Percentiles rank a stretch among this genome's conserved stretches.
Evolutionary conservation across 2,113 vertebrate species (phyloP).

Genomic region (Dasyprocta punctata): DNA sequence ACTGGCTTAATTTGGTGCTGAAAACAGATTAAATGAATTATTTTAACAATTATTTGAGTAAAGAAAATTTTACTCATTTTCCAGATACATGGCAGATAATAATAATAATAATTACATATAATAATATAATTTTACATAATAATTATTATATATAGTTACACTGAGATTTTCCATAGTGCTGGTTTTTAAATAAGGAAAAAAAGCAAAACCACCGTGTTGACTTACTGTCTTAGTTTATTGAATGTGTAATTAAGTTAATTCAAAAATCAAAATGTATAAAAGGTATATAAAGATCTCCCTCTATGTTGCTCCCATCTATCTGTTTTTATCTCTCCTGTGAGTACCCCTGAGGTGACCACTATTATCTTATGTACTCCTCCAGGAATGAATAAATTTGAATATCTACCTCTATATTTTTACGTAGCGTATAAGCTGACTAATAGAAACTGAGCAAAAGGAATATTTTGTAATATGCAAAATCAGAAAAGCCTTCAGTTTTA

Average conservation of each 20-base stretch:
- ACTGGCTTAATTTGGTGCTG: constrained; percentile 1
- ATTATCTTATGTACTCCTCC: background rate
- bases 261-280: background rate
- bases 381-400: background rate
- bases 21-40: constrained; percentile 50
- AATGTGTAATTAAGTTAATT: constrained; percentile 31
- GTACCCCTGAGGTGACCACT: background rate
- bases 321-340: background rate
- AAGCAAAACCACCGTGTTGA: background rate
- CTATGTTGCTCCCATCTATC: background rate
- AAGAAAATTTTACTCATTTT: constrained; percentile 7
- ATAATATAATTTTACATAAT: background rate
- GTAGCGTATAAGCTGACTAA: background rate
- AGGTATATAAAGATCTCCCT: background rate
- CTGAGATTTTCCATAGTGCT: background rate
- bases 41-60: constrained; percentile 25
- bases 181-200: constrained; percentile 34
- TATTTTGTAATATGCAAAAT: constrained; percentile 49
- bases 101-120: background rate
- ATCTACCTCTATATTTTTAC: background rate
- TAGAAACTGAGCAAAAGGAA: background rate
- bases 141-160: background rate
- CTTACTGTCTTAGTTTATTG: constrained; percentile 3
- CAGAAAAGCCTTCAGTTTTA: constrained; percentile 22
- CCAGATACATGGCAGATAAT: background rate